These are phyloP conservation scores for Cyaniris semiargus DNA, from an alignment of 2,888 invertebrate species.

Conservation along the genomic window DNA sequence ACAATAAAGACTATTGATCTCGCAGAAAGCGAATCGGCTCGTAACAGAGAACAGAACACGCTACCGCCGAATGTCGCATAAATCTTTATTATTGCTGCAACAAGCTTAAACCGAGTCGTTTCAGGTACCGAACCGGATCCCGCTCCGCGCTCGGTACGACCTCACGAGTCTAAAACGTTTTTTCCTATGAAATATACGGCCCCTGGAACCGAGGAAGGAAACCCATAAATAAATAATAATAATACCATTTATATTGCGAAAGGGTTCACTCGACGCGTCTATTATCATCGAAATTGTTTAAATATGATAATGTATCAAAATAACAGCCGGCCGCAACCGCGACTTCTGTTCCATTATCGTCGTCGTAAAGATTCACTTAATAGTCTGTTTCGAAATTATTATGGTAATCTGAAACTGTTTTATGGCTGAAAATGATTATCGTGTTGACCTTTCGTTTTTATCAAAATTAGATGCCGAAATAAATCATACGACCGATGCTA, in stretches of 20 bases:
- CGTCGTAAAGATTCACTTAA: conserved; percentile 80
- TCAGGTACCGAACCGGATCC: conserved; percentile 78
- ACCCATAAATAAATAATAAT: conserved; percentile 81
- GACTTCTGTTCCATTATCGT: conserved; percentile 78
- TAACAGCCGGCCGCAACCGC: conserved; percentile 74
- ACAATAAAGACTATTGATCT: conserved; percentile 79
- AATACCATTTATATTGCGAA: conserved; percentile 80
- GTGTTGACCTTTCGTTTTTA: conserved; percentile 53
- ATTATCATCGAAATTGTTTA: conserved; percentile 81
- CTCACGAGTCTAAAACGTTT: conserved; percentile 77
- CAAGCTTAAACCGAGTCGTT: conserved; percentile 77
- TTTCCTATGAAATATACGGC: conserved; percentile 80
- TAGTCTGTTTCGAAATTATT: conserved; percentile 78
- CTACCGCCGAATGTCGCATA: conserved; percentile 79
- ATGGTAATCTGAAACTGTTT: conserved; percentile 71
- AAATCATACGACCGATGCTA: conserved; percentile 30
- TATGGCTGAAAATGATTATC: conserved; percentile 62
- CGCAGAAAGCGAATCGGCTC: conserved; percentile 76
- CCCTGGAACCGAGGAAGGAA: conserved; percentile 75
- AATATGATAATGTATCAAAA: conserved; percentile 81
- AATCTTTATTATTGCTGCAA: conserved; percentile 80
- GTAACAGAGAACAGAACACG: conserved; percentile 78
- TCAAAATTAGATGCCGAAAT: conserved; percentile 40
- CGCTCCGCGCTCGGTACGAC: conserved; percentile 64
- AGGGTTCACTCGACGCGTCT: conserved; percentile 79